Conservation (phyloP, 2,113 vertebrate species). For the Oceanodroma tethys region DNA sequence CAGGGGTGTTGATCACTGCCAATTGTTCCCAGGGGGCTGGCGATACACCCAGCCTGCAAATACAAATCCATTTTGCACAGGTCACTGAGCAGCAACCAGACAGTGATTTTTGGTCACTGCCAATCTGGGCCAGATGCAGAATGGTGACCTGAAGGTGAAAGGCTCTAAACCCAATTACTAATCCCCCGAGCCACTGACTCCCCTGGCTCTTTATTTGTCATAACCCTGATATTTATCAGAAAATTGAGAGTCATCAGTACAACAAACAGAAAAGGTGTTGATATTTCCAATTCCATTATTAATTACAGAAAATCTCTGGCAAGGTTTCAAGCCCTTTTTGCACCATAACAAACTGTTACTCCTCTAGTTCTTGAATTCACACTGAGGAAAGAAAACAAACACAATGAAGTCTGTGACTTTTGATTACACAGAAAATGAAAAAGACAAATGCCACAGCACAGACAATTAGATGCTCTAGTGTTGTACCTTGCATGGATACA, state of each 20-base stretch:
- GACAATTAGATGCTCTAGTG: not conserved
- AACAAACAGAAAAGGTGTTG: not conserved
- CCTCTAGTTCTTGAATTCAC: not conserved
- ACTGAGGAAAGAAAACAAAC: slow-evolving; percentile 19
- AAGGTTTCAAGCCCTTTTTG: slow-evolving; percentile 45
- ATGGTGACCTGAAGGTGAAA: not conserved
- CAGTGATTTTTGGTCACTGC: not conserved
- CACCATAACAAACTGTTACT: slow-evolving; percentile 1
- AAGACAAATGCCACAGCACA: not conserved
- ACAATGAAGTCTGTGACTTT: not conserved
- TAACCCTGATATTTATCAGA: not conserved
- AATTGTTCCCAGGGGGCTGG: not conserved
- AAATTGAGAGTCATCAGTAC: not conserved
- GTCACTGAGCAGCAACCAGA: not conserved
- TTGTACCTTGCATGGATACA: not conserved
- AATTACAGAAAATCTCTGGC: slow-evolving; percentile 53
- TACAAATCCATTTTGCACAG: not conserved
- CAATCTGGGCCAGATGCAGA: not conserved
- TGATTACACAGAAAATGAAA: slow-evolving; percentile 11
- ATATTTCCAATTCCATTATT: slow-evolving; percentile 52
- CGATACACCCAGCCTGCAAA: not conserved
- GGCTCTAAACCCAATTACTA: not conserved
- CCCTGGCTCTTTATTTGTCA: not conserved
- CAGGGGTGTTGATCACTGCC: not conserved
- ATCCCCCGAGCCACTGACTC: not conserved